Conservation (phyloP, 2,888 invertebrate genomes). For the Eilema depressum region DNA sequence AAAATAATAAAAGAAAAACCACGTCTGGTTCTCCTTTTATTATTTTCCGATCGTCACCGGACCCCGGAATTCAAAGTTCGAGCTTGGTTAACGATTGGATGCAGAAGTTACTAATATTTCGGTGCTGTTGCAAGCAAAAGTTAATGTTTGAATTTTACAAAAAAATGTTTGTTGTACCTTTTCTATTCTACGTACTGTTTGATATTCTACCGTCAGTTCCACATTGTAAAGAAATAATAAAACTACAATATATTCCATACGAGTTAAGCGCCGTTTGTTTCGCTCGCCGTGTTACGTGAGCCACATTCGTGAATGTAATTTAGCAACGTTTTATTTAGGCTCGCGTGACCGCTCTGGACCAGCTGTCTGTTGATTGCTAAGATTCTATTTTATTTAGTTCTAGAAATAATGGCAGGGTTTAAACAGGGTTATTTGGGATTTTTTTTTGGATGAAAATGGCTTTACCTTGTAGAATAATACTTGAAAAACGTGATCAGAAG, state of each 20-base stretch:
- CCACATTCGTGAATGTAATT: constrained; percentile 40
- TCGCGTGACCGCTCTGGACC: constrained; percentile 41
- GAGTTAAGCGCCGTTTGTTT: constrained; percentile 35
- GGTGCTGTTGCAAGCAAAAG: too few species aligned
- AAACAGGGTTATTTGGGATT: background rate
- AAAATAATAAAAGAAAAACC: too few species aligned
- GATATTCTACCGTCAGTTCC: background rate
- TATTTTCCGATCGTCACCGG: too few species aligned
- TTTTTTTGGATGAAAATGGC: too few species aligned
- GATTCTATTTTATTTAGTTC: constrained; percentile 4
- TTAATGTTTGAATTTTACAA: too few species aligned
- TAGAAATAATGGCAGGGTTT: background rate
- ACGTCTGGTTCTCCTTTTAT: too few species aligned
- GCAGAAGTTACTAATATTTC: too few species aligned
- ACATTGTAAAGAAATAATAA: constrained; percentile 20
- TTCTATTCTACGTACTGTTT: background rate
- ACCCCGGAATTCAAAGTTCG: too few species aligned
- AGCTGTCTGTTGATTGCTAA: background rate
- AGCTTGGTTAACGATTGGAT: too few species aligned
- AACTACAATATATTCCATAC: constrained; percentile 32
- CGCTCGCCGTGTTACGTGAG: constrained; percentile 39
- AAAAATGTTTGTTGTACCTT: background rate
- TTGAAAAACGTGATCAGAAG: background rate
- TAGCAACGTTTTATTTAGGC: constrained; percentile 23
- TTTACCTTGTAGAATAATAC: background rate